Conservation (phyloP, 2,888 invertebrate species). For the Agrotis puta region DNA sequence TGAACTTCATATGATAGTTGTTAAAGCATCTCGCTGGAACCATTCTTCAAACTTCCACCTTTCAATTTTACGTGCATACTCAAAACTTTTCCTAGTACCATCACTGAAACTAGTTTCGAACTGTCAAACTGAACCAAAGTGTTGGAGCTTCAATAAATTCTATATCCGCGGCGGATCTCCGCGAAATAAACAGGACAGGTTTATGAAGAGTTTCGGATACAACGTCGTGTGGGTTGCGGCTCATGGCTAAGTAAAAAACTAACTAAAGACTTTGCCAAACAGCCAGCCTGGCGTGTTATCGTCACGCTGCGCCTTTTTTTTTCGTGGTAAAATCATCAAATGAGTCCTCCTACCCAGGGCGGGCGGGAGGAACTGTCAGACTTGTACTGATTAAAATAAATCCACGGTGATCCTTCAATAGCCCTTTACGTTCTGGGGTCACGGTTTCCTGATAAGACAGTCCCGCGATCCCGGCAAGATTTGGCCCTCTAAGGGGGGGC, state of each 20-base stretch:
- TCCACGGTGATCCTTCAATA: too few relatives aligned
- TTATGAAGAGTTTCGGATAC: constrained; percentile 53
- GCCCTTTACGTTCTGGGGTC: too few relatives aligned
- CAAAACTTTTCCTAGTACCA: constrained; percentile 59
- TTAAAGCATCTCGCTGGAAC: constrained; percentile 44
- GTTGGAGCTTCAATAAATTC: constrained; percentile 58
- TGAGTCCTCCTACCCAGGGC: too few relatives aligned
- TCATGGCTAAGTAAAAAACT: not conserved
- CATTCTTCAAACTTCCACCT: constrained; percentile 61
- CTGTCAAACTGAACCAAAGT: constrained; percentile 54
- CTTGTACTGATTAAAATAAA: too few relatives aligned
- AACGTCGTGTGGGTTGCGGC: constrained; percentile 5
- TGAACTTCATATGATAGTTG: constrained; percentile 43
- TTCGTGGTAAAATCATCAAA: too few relatives aligned
- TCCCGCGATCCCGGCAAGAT: too few relatives aligned
- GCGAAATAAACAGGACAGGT: constrained; percentile 59
- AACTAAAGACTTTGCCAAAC: too few relatives aligned
- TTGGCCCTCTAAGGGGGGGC: too few relatives aligned
- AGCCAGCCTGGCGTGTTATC: too few relatives aligned
- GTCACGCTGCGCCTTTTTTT: too few relatives aligned
- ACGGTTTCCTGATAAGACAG: too few relatives aligned
- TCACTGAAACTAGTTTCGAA: constrained; percentile 63
- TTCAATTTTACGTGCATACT: constrained; percentile 68
- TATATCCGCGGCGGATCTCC: constrained; percentile 52
- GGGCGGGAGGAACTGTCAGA: too few relatives aligned